These are phyloP conservation scores for Romanomermis culicivorax DNA, from an alignment of 2,888 invertebrate species.

Conservation along the genomic window DNA sequence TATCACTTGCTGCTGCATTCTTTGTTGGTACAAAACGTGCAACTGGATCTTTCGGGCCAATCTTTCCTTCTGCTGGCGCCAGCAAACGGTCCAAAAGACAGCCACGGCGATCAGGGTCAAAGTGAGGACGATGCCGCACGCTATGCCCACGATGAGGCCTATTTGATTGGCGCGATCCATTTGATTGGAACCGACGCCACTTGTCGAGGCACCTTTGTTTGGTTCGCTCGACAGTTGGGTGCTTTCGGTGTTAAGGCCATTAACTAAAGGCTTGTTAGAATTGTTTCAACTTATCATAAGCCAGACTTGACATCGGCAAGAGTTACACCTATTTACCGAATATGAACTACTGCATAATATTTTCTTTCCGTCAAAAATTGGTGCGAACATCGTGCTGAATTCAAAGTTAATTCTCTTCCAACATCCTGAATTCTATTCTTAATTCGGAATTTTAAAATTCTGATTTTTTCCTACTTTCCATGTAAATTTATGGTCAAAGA, in stretches of 20 bases:
- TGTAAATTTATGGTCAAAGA: no score
- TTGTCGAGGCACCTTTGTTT: not conserved
- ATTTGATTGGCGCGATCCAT: constrained; percentile 1
- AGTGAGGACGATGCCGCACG: constrained; percentile 9
- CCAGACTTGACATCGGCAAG: not conserved
- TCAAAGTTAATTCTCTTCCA: no score
- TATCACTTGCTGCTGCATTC: constrained; percentile 7
- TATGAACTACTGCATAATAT: no score
- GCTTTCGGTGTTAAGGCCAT: no score
- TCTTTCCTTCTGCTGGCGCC: constrained; percentile 18
- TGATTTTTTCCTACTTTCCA: no score
- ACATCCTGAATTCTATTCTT: no score
- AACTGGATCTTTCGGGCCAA: constrained; percentile 22
- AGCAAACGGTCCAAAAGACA: constrained; percentile 19
- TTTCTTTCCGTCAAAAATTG: no score
- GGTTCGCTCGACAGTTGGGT: no score
- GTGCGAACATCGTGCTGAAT: no score
- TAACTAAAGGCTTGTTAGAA: no score
- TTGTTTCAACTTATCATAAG: not conserved
- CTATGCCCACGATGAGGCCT: constrained; percentile 7
- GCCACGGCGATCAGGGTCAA: constrained; percentile 10
- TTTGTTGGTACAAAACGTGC: constrained; percentile 21
- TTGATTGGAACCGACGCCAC: not conserved
- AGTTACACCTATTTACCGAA: no score
- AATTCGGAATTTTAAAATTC: no score